Percentiles rank a stretch among this genome's conserved stretches.
phyloP scores from a whole-genome alignment of 2,888 invertebrate species.

The Drosophila ochracea region DNA sequence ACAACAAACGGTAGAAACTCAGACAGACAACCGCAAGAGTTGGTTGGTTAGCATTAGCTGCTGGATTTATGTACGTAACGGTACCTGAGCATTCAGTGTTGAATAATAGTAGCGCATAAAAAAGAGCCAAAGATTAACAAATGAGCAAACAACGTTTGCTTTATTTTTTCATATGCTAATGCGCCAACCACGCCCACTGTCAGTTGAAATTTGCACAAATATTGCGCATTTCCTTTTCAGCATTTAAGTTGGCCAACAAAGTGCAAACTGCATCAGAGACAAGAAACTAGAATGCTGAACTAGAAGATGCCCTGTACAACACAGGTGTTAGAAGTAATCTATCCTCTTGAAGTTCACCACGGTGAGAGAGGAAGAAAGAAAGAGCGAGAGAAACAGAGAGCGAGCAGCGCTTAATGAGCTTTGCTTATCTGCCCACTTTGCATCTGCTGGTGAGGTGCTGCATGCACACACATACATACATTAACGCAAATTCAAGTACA shows the following conservation, averaged over 20 bases:
- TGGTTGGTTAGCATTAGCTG: slow-evolving; percentile 60
- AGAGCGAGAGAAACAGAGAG: not conserved
- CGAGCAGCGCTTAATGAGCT: slow-evolving; percentile 45
- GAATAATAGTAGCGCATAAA: slow-evolving; percentile 69
- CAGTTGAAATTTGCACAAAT: slow-evolving; percentile 51
- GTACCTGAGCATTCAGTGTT: slow-evolving; percentile 74
- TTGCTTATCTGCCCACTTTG: slow-evolving; percentile 54
- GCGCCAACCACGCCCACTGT: slow-evolving; percentile 62
- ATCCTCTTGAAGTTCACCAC: slow-evolving; percentile 1
- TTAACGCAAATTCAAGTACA: slow-evolving; percentile 1
- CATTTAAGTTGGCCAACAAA: slow-evolving; percentile 26
- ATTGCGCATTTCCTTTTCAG: slow-evolving; percentile 47
- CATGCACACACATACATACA: slow-evolving; percentile 22
- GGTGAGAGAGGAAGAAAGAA: not conserved
- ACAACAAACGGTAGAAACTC: slow-evolving; percentile 33
- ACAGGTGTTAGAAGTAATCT: slow-evolving; percentile 6
- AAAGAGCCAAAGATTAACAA: slow-evolving; percentile 61
- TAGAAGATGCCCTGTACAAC: slow-evolving; percentile 1
- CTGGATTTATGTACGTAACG: slow-evolving; percentile 66
- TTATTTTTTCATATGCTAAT: slow-evolving; percentile 65
- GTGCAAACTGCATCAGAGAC: slow-evolving; percentile 23
- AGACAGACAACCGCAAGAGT: slow-evolving; percentile 69
- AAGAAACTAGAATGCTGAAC: not conserved
- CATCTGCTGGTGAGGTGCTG: slow-evolving; percentile 50
- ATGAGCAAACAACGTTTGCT: slow-evolving; percentile 59